Conservation (phyloP, 2,888 invertebrate species). For the Hemaris fuciformis region DNA sequence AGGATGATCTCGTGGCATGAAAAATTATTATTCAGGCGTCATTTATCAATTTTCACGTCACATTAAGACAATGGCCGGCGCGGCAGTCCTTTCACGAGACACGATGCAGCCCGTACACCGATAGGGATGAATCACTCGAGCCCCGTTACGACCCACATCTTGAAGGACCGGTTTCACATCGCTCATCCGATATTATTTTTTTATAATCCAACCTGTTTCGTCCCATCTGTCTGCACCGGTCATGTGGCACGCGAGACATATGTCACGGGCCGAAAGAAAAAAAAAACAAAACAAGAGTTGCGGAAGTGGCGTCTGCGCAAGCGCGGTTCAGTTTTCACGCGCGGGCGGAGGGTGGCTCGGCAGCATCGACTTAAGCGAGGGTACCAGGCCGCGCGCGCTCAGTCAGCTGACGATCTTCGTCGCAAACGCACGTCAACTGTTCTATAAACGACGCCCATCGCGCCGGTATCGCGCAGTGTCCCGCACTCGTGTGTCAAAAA, state of each 20-base stretch:
- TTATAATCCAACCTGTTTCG: conserved; percentile 32
- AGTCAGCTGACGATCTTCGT: conserved; percentile 76
- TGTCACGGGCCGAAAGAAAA: conserved; percentile 27
- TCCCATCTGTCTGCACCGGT: conserved; percentile 28
- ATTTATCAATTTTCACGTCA: not conserved
- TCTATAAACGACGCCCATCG: conserved; percentile 26
- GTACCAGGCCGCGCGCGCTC: conserved; percentile 69
- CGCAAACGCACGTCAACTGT: conserved; percentile 47
- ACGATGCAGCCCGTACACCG: conserved; percentile 9
- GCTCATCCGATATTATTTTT: conserved; percentile 22
- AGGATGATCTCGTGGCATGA: not conserved
- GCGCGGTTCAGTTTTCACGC: conserved; percentile 59
- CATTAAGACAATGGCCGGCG: conserved; percentile 12
- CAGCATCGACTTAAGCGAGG: conserved; percentile 76
- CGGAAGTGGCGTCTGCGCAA: conserved; percentile 62
- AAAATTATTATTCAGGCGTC: not conserved
- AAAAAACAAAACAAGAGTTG: conserved; percentile 46
- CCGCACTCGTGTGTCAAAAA: conserved; percentile 50
- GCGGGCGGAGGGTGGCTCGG: conserved; percentile 70
- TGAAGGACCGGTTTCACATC: conserved; percentile 28
- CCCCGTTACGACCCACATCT: conserved; percentile 34
- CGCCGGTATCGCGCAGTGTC: conserved; percentile 51
- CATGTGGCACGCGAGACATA: conserved; percentile 31
- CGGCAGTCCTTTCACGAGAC: conserved; percentile 9
- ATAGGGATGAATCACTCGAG: conserved; percentile 28